Evolutionary conservation across 2,797 vertebrate species (phyloP).

Genomic region (Mormyrus proboscirostris): DNA sequence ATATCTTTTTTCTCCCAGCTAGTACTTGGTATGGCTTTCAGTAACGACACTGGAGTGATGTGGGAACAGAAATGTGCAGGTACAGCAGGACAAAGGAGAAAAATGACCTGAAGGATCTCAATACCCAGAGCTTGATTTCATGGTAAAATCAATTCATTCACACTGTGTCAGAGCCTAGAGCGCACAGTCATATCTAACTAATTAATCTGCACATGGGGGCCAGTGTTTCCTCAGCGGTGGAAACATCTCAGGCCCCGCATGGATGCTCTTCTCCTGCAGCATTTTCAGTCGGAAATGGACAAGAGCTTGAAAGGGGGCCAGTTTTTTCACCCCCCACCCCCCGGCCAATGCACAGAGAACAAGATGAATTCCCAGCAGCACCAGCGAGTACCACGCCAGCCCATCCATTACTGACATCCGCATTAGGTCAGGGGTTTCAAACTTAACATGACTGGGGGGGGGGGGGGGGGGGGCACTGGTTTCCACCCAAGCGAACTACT

Average conservation of each 20-base stretch:
- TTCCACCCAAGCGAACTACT: background rate
- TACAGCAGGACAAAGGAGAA: background rate
- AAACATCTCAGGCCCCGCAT: conserved; percentile 33
- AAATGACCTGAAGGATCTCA: background rate
- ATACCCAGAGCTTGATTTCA: background rate
- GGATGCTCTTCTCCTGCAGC: conserved; percentile 25
- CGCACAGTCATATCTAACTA: background rate
- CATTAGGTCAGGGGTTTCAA: conserved; percentile 19
- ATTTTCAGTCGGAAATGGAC: conserved; percentile 32
- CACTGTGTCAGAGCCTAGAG: background rate
- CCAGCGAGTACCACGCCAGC: conserved; percentile 25
- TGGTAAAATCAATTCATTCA: conserved; percentile 19
- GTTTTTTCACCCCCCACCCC: background rate
- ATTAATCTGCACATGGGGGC: conserved; percentile 8
- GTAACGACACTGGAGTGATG: conserved; percentile 10
- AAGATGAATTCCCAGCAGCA: conserved; percentile 26
- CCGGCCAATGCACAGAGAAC: conserved; percentile 13
- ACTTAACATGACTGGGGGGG: background rate
- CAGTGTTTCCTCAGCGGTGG: conserved; percentile 38
- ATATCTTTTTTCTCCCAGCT: background rate
- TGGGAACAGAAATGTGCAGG: background rate
- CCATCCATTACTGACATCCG: conserved; percentile 2
- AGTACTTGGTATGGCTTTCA: background rate
- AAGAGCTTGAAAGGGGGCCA: background rate
- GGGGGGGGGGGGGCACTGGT: background rate